Percentiles rank a stretch among this genome's conserved stretches.
These are phyloP conservation scores for Acromyrmex charruanus DNA, from an alignment of 1,140 invertebrate species.

Conservation along the genomic window DNA sequence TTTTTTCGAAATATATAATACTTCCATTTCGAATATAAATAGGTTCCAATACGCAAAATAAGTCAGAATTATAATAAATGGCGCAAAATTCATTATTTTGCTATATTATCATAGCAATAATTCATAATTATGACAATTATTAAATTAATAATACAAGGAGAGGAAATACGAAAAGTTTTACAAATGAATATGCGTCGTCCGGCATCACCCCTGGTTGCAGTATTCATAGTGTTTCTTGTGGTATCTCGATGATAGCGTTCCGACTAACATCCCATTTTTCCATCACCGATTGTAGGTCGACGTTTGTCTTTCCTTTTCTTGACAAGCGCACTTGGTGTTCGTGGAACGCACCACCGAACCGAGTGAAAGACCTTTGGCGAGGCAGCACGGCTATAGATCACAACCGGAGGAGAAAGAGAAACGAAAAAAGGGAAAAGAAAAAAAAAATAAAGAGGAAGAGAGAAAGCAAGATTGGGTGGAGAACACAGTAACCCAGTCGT, in stretches of 20 bases:
- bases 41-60: neutral
- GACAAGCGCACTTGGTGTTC: slow-evolving; percentile 55
- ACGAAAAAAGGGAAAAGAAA: slow-evolving; percentile 16
- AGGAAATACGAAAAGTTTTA: neutral
- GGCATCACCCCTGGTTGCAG: neutral
- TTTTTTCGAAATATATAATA: slow-evolving; percentile 3
- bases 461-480: slow-evolving; percentile 26
- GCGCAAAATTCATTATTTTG: neutral
- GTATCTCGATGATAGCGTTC: neutral
- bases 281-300: slow-evolving; percentile 45
- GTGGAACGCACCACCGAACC: slow-evolving; percentile 44
- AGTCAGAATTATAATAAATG: neutral
- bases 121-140: no score
- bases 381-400: slow-evolving; percentile 50
- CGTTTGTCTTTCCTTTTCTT: slow-evolving; percentile 55
- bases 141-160: no score
- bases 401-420: slow-evolving; percentile 49
- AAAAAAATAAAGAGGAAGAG: slow-evolving; percentile 23
- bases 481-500: slow-evolving; percentile 56
- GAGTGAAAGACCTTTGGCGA: slow-evolving; percentile 56
- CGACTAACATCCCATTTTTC: slow-evolving; percentile 26
- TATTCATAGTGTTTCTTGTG: neutral
- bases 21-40: slow-evolving; percentile 3
- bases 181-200: neutral
- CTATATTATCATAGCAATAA: no score